These are phyloP conservation scores for Crenuchus spilurus DNA, from an alignment of 2,797 vertebrate genomes.

Conservation along the genomic window DNA sequence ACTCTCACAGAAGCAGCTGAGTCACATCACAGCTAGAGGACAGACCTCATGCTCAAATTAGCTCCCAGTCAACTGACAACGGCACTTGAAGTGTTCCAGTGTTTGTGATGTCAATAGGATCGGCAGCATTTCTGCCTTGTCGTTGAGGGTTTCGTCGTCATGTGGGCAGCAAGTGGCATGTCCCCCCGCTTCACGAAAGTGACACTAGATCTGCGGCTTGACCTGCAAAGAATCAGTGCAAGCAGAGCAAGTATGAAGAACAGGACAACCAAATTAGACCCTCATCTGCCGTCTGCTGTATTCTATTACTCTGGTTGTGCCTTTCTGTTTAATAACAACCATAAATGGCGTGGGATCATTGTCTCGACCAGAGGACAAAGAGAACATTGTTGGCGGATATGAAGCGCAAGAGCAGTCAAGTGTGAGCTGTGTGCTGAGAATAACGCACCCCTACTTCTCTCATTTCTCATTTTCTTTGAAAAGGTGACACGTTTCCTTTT, in stretches of 20 bases:
- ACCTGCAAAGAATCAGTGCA: slow-evolving; percentile 68
- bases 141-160: slow-evolving; percentile 64
- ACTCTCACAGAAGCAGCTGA: slow-evolving; percentile 36
- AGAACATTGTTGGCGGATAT: slow-evolving; percentile 13
- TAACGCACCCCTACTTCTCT: neutral
- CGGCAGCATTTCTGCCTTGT: slow-evolving; percentile 53
- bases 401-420: neutral
- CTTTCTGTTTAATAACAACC: slow-evolving; percentile 27
- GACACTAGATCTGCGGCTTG: slow-evolving; percentile 72
- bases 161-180: slow-evolving; percentile 61
- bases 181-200: slow-evolving; percentile 50
- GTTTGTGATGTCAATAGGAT: slow-evolving; percentile 66
- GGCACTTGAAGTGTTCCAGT: slow-evolving; percentile 66
- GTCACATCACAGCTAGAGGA: slow-evolving; percentile 59
- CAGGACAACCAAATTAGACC: slow-evolving; percentile 51
- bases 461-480: neutral
- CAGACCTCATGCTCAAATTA: slow-evolving; percentile 72
- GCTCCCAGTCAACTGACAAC: slow-evolving; percentile 77
- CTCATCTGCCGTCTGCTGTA: slow-evolving; percentile 52
- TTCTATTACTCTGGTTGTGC: slow-evolving; percentile 54
- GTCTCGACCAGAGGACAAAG: slow-evolving; percentile 47
- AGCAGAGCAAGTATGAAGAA: slow-evolving; percentile 41
- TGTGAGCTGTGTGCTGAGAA: neutral
- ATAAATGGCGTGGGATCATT: slow-evolving; percentile 43
- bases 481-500: neutral